phyloP scores from a whole-genome alignment of 2,888 invertebrate species.

The Uloborus plumipes region DNA sequence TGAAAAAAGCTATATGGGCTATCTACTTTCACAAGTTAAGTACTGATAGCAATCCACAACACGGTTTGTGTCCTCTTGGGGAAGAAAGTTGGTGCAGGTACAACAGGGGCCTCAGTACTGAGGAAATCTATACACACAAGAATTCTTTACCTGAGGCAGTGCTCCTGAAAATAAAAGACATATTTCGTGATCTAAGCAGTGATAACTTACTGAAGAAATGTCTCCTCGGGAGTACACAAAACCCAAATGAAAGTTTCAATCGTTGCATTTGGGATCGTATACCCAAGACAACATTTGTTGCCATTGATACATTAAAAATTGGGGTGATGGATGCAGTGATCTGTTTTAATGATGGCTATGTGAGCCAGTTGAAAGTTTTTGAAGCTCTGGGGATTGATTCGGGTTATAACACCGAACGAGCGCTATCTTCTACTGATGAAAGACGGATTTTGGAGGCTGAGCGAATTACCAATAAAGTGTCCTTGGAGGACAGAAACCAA shows the following conservation, averaged over 20 bases:
- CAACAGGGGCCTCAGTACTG: background rate
- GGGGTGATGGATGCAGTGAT: slow-evolving; percentile 20
- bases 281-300: slow-evolving; percentile 19
- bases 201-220: background rate
- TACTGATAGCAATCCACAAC: slow-evolving; percentile 6
- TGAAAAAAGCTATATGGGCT: slow-evolving; percentile 3
- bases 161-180: background rate
- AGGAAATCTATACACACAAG: slow-evolving; percentile 8
- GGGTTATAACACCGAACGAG: background rate
- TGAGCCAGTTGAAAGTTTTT: background rate
- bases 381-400: background rate
- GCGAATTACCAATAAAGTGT: too few relatives aligned
- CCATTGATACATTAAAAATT: background rate
- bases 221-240: slow-evolving; percentile 11
- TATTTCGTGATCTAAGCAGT: too few relatives aligned
- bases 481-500: too few relatives aligned
- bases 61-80: slow-evolving; percentile 8
- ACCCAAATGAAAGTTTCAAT: slow-evolving; percentile 24
- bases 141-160: slow-evolving; percentile 7
- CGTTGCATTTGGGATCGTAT: slow-evolving; percentile 9
- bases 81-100: slow-evolving; percentile 7
- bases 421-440: too few relatives aligned
- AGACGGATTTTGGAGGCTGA: too few relatives aligned
- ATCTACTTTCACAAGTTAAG: slow-evolving; percentile 16
- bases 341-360: slow-evolving; percentile 8